phyloP scores from a whole-genome alignment of 1,140 invertebrate species.

The Mizuhopecten yessoensis region DNA sequence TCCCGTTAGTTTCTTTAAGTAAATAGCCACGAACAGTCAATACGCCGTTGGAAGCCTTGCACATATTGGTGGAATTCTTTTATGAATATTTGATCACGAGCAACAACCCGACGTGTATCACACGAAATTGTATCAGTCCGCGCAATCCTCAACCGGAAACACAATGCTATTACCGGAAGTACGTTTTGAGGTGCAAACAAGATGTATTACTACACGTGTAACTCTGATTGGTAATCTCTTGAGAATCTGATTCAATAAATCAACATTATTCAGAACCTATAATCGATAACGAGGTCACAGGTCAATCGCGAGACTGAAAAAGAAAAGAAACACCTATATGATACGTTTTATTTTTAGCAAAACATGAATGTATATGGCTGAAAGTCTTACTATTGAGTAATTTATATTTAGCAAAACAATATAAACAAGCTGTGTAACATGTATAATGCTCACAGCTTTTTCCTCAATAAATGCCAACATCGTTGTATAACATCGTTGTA shows the following conservation, averaged over 20 bases:
- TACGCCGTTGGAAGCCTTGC: neutral
- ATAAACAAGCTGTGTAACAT: neutral
- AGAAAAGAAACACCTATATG: no score
- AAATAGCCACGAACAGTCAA: neutral
- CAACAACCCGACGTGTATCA: neutral
- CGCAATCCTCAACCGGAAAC: neutral
- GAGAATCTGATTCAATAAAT: neutral
- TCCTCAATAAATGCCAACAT: neutral
- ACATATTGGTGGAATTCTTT: neutral
- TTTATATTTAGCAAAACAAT: no score
- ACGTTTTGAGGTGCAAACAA: constrained; percentile 19
- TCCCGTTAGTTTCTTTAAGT: constrained; percentile 3
- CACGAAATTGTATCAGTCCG: neutral
- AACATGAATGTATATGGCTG: no score
- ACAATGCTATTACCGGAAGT: neutral
- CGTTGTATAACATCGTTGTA: neutral
- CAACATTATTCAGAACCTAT: neutral
- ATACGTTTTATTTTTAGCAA: no score
- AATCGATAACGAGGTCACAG: neutral
- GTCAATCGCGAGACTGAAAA: neutral
- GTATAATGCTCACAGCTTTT: neutral
- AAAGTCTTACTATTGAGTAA: no score
- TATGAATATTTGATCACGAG: neutral
- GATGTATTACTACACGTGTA: neutral
- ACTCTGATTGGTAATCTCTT: neutral